phyloP scores from a whole-genome alignment of 37 sponge, comb jelly and placozoan species.

The Aphrocallistes beatrix region DNA sequence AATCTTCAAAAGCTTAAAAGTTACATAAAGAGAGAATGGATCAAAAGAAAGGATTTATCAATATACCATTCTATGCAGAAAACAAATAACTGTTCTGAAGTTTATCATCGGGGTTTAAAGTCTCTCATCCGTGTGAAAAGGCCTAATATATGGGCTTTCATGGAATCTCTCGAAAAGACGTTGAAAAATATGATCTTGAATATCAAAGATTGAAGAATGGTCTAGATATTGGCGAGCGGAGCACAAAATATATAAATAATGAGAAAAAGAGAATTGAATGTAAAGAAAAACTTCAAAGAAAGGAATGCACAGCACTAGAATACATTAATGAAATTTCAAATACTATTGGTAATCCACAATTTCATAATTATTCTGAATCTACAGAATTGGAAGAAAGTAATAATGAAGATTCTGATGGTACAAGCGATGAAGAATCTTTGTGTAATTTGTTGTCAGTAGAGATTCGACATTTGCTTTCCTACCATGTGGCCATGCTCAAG shows the following conservation, averaged over 20 bases:
- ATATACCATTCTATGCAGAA: neutral
- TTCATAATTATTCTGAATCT: neutral
- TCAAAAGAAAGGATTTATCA: no score
- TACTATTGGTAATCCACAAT: neutral
- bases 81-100: neutral
- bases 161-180: neutral
- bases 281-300: neutral
- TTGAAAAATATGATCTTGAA: neutral
- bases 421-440: neutral
- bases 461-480: no score
- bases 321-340: neutral
- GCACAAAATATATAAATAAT: neutral
- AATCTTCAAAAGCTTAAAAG: no score
- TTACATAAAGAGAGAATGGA: no score
- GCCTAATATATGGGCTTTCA: neutral
- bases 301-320: neutral
- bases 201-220: constrained; percentile 7
- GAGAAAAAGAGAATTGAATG: neutral
- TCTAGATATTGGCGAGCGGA: neutral
- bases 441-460: constrained; percentile 7
- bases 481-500: neutral
- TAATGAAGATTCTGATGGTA: neutral
- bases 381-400: neutral
- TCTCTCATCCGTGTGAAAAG: neutral
- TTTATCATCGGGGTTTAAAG: constrained; percentile 2